Evolutionary conservation across 2,113 vertebrate species (phyloP), one percentile per base, ranked within the genome.

Genomic region (Pangasianodon hypophthalmus): DNA sequence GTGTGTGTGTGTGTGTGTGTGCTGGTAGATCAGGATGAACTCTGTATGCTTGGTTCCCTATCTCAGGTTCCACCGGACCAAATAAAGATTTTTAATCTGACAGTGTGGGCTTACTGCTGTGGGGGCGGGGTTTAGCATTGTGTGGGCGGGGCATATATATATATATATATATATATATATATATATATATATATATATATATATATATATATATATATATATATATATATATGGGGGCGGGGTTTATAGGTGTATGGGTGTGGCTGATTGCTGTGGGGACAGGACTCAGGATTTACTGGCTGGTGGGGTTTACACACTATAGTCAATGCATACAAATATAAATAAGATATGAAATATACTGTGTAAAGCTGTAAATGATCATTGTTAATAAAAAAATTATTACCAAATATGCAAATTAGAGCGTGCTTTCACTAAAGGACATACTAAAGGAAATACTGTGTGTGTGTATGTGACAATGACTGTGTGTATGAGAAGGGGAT

Each of bases 11-110:
- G 64, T 85, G 48, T 71, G 44, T 46, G 75, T 37, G 44, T 32
- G 84, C 11, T 91, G 85, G 62, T 94, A 94, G 95, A 95, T 92
- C 93, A 93, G 89, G 95, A 93, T 94, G 96, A 94, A 96, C 95
- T 92, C 92, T 96, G 95, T 97, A 95, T 94, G 96, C 96, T 97
- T 97, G 95, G 96, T 97, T 97, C 97, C 97, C 95, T 97, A 97
- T 97, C 98, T 99, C 98, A 99, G 98, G 98, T 98, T 99, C 98
- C 95, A 92, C 96, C 6, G 98, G 98, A 99, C 98, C 98, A 99
- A 99, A 99, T 98, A 97, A 97, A 96, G 91, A 95, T 96, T 97
- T 98, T 94, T 97, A 97, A 95, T 89, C 92, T 94, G 16, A 4
- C 10, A 77, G 44, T 69, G 62, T 88, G 90, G 90, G 46, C n/a